Evolutionary conservation across 2,888 invertebrate species (phyloP), one percentile per base, ranked within the genome.

Genomic region (Lasius fuliginosus): DNA sequence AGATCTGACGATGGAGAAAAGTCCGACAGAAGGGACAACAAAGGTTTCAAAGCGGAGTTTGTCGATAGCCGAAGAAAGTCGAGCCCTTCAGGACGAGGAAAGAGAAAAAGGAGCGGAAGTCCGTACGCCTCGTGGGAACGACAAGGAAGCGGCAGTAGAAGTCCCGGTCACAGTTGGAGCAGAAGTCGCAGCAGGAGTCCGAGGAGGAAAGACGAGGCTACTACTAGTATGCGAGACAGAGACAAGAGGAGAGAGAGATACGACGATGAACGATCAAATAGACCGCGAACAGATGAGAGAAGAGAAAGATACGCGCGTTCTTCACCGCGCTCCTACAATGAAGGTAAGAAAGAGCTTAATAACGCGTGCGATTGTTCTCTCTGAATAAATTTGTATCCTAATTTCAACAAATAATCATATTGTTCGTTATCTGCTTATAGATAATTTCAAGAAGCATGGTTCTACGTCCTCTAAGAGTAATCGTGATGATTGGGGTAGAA

Each of bases 121-220:
- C 93, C 93, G 4, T 84, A 88, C 9, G 82, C 69, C 30, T 90
- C 91, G 0, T 93, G 94, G 93, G 92, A 93, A 60, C 87, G 87
- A 36, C 90, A 92, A 67, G 89, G 91, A n/a, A 93, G 93, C 74
- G 90, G 91, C 30, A 94, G 92, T 75, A 86, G 86, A 36, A 94
- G 92, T 74, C 90, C 88, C 8, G 93, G 93, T 83, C 92, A 92
- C 3, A 93, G 94, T 76, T 92, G 94, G 87, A 94, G 93, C 40
- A 87, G 91, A 77, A 95, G 95, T 81, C 91, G 93, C 9, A 94
- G 94, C 64, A 90, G 90, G 53, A 94, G 94, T 87, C 94, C 94
- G 1, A 90, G 92, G 60, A 91, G 91, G 76, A 93, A 92, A 60
- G 90, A 92, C 3, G 93, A 93, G 1, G 42, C 33, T 82, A 81